Evolutionary conservation across 2,888 invertebrate genomes (phyloP).

Genomic region (Marronus borbonicus): DNA sequence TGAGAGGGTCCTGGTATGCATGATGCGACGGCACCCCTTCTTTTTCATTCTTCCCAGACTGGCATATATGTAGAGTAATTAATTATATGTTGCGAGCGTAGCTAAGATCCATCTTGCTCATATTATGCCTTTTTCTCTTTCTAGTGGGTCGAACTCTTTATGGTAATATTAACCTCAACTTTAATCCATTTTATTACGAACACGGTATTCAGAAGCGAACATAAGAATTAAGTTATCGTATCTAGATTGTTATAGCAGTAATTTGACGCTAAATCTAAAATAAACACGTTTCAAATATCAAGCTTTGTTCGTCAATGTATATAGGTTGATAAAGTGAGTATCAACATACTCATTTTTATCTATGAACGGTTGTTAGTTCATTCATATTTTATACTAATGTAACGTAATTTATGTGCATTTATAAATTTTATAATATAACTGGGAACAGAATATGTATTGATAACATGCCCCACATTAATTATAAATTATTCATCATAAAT

Average conservation of each 20-base stretch:
- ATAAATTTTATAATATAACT: no score
- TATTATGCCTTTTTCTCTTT: constrained; percentile 22
- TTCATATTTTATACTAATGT: no score
- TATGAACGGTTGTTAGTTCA: no score
- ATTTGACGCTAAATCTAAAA: constrained; percentile 33
- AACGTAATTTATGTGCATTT: no score
- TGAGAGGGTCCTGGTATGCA: constrained; percentile 32
- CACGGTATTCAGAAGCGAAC: constrained; percentile 3
- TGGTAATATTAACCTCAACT: constrained; percentile 39
- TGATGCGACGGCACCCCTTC: constrained; percentile 30
- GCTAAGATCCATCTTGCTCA: not conserved
- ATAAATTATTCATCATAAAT: no score
- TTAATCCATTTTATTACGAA: constrained; percentile 22
- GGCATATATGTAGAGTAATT: constrained; percentile 38
- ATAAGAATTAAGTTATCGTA: constrained; percentile 6
- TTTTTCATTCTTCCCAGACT: constrained; percentile 30
- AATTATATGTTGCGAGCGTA: constrained; percentile 36
- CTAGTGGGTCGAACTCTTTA: constrained; percentile 18
- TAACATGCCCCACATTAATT: no score
- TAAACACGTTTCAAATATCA: constrained; percentile 1
- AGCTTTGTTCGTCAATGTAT: not conserved
- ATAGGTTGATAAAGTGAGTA: not conserved
- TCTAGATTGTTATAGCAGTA: constrained; percentile 26
- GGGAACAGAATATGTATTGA: no score
- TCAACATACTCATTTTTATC: no score